phyloP scores from a whole-genome alignment of 2,797 vertebrate genomes.

The Thripadectes ignobilis region DNA sequence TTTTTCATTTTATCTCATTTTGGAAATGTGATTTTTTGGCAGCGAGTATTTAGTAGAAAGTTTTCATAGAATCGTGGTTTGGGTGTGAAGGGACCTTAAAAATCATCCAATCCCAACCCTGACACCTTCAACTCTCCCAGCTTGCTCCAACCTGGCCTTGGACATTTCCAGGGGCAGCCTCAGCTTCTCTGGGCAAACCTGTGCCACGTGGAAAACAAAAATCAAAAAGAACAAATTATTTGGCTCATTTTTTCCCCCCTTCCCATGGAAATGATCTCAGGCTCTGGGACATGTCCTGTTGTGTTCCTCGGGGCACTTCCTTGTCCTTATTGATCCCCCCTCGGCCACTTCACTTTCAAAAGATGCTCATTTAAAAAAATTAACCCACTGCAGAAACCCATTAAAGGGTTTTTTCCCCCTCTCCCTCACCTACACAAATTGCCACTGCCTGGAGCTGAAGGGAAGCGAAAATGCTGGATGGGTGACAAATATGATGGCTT shows the following conservation, averaged over 20 bases:
- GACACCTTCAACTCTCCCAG: rapidly evolving
- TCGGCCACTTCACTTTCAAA: not conserved
- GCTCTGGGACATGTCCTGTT: not conserved
- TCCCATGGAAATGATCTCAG: not conserved
- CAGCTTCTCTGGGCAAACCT: not conserved
- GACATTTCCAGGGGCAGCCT: not conserved
- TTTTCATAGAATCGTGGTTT: not conserved
- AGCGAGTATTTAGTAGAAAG: not conserved
- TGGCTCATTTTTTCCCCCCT: not conserved
- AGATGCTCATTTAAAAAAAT: not conserved
- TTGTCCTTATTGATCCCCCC: not conserved
- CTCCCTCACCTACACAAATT: not conserved
- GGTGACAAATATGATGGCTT: not conserved
- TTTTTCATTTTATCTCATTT: not conserved
- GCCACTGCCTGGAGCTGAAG: not conserved
- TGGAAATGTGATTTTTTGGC: not conserved
- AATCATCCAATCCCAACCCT: rapidly evolving
- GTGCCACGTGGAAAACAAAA: not conserved
- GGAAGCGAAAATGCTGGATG: not conserved
- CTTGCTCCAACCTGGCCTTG: rapidly evolving
- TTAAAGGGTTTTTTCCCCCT: not conserved
- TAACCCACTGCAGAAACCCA: not conserved
- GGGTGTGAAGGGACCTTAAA: not conserved
- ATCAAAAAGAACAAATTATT: not conserved
- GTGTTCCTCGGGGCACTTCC: not conserved